phyloP scores from a whole-genome alignment of 2,797 vertebrate species.

The Sciurus carolinensis region DNA sequence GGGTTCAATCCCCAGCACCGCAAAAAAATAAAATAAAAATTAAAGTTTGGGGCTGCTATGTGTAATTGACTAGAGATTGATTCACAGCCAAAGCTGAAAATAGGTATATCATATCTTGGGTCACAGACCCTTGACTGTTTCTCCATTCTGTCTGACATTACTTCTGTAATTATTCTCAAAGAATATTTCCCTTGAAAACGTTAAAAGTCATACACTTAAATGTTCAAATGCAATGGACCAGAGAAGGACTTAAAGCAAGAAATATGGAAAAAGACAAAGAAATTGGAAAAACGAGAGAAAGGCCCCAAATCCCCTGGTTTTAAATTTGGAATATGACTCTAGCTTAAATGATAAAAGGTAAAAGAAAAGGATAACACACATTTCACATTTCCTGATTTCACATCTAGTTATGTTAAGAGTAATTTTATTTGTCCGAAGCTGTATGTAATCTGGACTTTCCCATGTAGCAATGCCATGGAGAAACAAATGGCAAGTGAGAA shows the following conservation, averaged over 20 bases:
- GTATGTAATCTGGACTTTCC: conserved; percentile 3
- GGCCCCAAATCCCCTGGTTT: background rate
- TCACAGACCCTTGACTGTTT: background rate
- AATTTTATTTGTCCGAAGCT: conserved; percentile 31
- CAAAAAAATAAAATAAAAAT: too few species aligned
- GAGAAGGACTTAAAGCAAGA: conserved; percentile 25
- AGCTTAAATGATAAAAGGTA: background rate
- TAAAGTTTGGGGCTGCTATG: background rate
- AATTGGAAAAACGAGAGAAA: background rate
- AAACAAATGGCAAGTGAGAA: conserved; percentile 25
- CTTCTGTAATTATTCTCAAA: conserved; percentile 53
- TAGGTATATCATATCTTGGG: background rate
- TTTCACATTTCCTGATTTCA: conserved; percentile 3
- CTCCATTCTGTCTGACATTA: conserved; percentile 9
- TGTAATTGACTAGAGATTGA: background rate
- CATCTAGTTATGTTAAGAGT: conserved; percentile 11
- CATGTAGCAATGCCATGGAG: background rate
- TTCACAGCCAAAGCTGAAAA: background rate
- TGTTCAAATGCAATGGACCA: background rate
- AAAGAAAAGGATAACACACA: background rate
- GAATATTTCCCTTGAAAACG: conserved; percentile 50
- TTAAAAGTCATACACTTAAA: background rate
- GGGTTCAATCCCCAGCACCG: too few species aligned
- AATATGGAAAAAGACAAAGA: background rate
- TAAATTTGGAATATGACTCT: conserved; percentile 52